phyloP scores from a whole-genome alignment of 2,797 vertebrate genomes.

The Myotis planiceps region DNA sequence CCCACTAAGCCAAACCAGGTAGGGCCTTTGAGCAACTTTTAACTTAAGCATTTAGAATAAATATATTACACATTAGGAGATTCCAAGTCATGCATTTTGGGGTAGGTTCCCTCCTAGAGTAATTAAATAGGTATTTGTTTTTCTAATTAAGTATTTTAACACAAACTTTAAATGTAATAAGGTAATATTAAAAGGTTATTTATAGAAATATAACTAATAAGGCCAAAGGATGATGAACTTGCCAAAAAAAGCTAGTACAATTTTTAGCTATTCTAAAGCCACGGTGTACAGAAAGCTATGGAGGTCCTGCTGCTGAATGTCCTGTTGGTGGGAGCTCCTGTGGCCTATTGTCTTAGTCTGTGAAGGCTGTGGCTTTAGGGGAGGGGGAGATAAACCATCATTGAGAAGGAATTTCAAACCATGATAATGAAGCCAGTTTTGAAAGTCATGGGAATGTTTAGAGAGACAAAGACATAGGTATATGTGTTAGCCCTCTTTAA shows the following conservation, averaged over 20 bases:
- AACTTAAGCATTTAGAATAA: conserved; percentile 59
- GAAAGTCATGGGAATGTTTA: not conserved
- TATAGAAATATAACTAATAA: not conserved
- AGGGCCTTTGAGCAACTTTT: conserved; percentile 47
- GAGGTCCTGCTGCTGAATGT: not conserved
- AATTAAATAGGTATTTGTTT: not conserved
- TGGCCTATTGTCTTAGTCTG: not conserved
- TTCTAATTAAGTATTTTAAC: conserved; percentile 49
- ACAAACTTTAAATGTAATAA: conserved; percentile 36
- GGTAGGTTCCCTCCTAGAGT: not conserved
- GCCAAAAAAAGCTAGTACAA: not conserved
- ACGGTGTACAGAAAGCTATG: not conserved
- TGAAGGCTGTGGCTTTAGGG: not conserved
- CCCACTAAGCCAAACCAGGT: no score
- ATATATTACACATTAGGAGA: not conserved
- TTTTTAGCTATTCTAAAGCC: not conserved
- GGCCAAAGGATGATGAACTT: not conserved
- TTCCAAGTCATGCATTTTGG: not conserved
- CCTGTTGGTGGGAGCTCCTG: not conserved
- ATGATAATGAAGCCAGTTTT: not conserved
- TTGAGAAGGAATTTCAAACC: not conserved
- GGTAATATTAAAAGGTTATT: not conserved
- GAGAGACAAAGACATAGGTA: not conserved
- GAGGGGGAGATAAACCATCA: not conserved
- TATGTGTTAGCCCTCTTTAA: not conserved